Evolutionary conservation across 1,140 invertebrate species (phyloP).

Genomic region (Adelges cooleyi): DNA sequence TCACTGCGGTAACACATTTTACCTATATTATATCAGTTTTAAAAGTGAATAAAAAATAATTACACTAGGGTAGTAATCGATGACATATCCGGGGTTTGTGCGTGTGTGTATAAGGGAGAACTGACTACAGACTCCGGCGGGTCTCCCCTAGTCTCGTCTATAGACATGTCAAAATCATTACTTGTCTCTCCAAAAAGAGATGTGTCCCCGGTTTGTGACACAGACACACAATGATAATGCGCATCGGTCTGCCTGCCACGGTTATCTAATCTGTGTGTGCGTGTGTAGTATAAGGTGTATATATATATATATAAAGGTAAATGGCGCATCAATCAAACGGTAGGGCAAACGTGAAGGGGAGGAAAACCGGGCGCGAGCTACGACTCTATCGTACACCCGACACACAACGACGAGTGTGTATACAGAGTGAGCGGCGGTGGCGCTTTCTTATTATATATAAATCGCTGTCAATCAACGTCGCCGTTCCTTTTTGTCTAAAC

Average conservation of each 20-base stretch:
- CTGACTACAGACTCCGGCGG: no score
- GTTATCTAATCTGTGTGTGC: constrained; percentile 9
- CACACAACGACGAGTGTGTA: background rate
- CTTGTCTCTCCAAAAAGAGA: constrained; percentile 19
- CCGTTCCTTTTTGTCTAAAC: constrained; percentile 24
- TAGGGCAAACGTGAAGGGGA: no score
- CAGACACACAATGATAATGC: background rate
- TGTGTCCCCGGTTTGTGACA: constrained; percentile 19
- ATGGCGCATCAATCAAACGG: constrained; percentile 17
- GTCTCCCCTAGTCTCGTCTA: no score
- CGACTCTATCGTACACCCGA: background rate
- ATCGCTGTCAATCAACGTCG: constrained; percentile 28
- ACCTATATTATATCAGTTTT: no score
- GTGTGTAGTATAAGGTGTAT: background rate
- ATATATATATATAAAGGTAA: background rate
- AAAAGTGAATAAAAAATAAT: no score
- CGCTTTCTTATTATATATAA: constrained; percentile 24
- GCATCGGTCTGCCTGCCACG: background rate
- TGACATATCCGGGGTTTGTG: no score
- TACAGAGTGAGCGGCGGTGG: background rate
- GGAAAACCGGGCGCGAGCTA: constrained; percentile 1
- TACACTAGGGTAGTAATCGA: no score
- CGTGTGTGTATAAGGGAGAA: no score
- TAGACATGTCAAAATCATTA: constrained; percentile 26
- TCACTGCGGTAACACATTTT: no score